Base-by-base conservation (phyloP, 2,113 vertebrate species). In the Gopherus evgoodei region DNA sequence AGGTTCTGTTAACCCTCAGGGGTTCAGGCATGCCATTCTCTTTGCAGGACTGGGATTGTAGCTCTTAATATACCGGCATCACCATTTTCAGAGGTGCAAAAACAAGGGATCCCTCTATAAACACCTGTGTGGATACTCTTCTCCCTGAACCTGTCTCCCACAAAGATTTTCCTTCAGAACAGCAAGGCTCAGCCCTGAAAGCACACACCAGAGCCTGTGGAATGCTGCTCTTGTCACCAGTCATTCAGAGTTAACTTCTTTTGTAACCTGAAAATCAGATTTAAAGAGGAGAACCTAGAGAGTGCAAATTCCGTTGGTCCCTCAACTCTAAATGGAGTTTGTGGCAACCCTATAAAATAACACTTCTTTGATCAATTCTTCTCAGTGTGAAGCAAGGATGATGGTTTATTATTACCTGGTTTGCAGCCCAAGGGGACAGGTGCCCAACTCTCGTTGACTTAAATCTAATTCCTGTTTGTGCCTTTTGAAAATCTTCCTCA, bases 231-330 rank as follows among this genome's bases (percentile, higher is more conserved):
- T 85, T 96, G 44, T 53, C 21, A 90, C 50, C 38, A 93, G 69
- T 29, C 50, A 53, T 29, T 87, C 57, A n/a, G 35, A 62, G 54
- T 57, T 57, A 57, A 57, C 56, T 57, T 57, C 56, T 95, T 90
- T 47, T 65, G 88, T 90, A 87, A 90, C 19, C 14, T 47, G 88
- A 96, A 72, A 35, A 83, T 0, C 13, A 78, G 27, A 78, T 44
- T 95, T 44, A 72, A 44, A 93, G 52, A 1, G 72, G 24, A 89
- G 93, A 97, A 91, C 24, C 11, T 62, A 47, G 22, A 90, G 29
- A 13, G 59, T 57, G 57, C 17, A 83, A 53, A 85, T 11, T 54
- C 88, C 93, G 84, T 10, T 35, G 76, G 14, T 83, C 24, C 79
- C 91, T 25, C 86, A 83, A 90, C 83, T 78, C 31, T 89, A 86